Percentiles rank a stretch among this genome's conserved stretches.
phyloP scores from a whole-genome alignment of 37 sponge, comb jelly and placozoan species.

The Petrosia ficiformis region DNA sequence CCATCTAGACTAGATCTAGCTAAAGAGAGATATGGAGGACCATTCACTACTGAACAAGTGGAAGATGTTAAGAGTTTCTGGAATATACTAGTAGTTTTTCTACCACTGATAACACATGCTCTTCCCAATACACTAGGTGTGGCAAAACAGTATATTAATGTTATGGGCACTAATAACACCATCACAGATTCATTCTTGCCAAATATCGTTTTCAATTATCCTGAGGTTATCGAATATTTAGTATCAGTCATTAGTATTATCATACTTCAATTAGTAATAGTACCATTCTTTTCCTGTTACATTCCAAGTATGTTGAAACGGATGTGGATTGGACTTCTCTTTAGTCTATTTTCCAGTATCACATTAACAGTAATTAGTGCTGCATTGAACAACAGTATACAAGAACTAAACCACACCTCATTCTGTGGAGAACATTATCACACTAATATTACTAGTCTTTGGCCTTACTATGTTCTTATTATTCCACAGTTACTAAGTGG shows the following conservation, averaged over 20 bases:
- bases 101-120: background rate
- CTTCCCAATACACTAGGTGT: too few species aligned
- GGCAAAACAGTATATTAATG: too few species aligned
- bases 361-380: background rate
- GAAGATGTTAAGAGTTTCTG: constrained; percentile 2
- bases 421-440: too few species aligned
- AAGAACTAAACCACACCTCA: background rate
- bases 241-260: background rate
- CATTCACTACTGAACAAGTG: background rate
- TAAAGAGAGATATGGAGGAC: constrained; percentile 12
- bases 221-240: too few species aligned
- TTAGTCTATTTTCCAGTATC: background rate
- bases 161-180: too few species aligned
- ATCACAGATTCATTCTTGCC: too few species aligned
- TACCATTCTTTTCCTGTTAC: background rate
- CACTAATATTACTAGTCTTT: background rate
- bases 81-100: background rate
- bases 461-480: too few species aligned
- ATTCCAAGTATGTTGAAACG: background rate
- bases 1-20: constrained; percentile 1
- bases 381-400: background rate
- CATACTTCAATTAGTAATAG: background rate
- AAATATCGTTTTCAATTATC: background rate
- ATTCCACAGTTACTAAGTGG: background rate
- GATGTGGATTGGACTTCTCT: background rate